Evolutionary conservation across 2,888 invertebrate species (phyloP), one percentile per base, ranked within the genome.

Genomic region (Brachyopa scutellaris): DNA sequence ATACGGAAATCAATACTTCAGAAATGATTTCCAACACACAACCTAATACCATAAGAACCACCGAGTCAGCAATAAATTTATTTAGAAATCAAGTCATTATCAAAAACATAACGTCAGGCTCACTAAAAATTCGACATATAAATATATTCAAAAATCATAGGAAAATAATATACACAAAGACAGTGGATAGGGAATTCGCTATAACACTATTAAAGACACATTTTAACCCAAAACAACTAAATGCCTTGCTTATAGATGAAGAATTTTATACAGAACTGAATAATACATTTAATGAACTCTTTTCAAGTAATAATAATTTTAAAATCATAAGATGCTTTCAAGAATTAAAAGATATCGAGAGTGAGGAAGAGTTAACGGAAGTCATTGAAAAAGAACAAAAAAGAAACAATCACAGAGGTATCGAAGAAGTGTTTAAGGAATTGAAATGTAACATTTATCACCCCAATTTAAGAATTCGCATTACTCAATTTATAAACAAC

Each of bases 401-500:
- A 13, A 11, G 13, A 42, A 84, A 85, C 69, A 86, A 80, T 21
- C 59, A 84, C 26, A 42, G 76, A 31, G 79, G 79, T 9, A 76
- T 84, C n/a, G 17, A 57, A 9, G 84, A 66, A 67, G 47, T 72
- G n/a, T 69, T 49, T 15, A 33, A 42, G 13, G 59, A 77, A 64
- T 9, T 76, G 26, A 26, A 5, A 76, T 61, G 31, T 51, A 80
- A 26, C 3, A 26, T 26, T 7, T 85, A 73, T 45, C 64, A 84
- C 15, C 84, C 85, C 3, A 66, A 82, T 1, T 33, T 84, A 9
- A 76, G 53, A 31, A 21, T 40, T 42, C 53, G 66, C 17, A 84
- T 85, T 29, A 83, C 77, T 1, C 57, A 85, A 47, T 84, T 84
- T 15, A 78, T 84, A 3, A 85, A 86, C n/a, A 85, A 84, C 49